Base-by-base conservation (phyloP, 2,797 vertebrate species). In the Kryptolebias ocellatus region DNA sequence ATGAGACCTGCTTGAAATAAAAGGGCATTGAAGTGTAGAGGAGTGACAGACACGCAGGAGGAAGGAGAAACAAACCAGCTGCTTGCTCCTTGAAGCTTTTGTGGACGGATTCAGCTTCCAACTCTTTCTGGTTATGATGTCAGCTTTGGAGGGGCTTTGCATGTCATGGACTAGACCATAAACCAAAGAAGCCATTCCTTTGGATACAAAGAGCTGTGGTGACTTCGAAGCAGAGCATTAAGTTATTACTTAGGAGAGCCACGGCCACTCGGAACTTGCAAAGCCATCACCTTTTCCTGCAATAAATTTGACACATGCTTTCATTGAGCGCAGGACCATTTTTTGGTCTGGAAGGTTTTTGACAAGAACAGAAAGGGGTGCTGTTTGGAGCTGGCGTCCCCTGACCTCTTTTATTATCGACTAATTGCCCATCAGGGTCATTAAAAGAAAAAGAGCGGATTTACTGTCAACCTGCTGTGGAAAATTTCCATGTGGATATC, bases 281-380 rank as follows among this genome's bases (percentile, higher is more conserved):
- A 18, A n/a, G 50, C 78, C 70, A 57, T 63, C 77, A 39, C 67
- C 28, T 74, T 58, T 57, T 60, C 54, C 60, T 74, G 67, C 80
- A 79, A 82, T 83, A 75, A 72, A 83, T 82, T 65, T 87, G 87
- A 87, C 88, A 86, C 80, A 67, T 79, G 79, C 85, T 80, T 77
- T 78, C 18, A 34, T 47, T 24, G 69, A 66, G 60, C 75, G 59
- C 20, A 61, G 47, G 78, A 88, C 72, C 72, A 80, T 44, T 67
- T 69, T 67, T 82, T 76, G 77, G 56, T 68, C 75, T 76, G 47
- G 72, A 83, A 74, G 79, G 63, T 60, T 66, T 63, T 70, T 70
- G 67, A 83, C 74, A 69, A 70, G 67, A 60, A 53, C 50, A 14
- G 58, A 53, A 47, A 60, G 44, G 52, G 71, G 56, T 7, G n/a